Evolutionary conservation across 2,113 vertebrate genomes (phyloP), one percentile per base, ranked within the genome.

Genomic region (Megaleporinus macrocephalus): DNA sequence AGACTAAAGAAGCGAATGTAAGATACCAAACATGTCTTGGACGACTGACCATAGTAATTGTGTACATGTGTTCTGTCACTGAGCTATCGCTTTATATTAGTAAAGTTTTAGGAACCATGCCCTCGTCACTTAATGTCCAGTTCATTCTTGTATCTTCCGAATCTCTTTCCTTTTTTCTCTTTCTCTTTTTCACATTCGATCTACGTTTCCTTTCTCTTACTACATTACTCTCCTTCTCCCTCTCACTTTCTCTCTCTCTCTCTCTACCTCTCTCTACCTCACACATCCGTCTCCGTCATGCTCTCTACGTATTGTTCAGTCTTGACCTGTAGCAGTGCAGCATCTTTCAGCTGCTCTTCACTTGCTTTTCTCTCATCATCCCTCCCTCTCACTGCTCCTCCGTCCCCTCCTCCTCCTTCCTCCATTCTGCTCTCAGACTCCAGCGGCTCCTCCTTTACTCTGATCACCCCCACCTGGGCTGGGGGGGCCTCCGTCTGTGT

Each of bases 271-370:
- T 16, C 13, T 29, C 3, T 57, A 20, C 41, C 33, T 87, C 83
- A 85, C 13, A 85, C 83, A 18, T 83, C 80, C 2, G 80, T 83
- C 75, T 87, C 86, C 0, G 83, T 83, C 86, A 87, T 80, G 1
- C 36, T 44, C 65, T 78, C 69, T 15, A 83, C 62, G 7, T 71
- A 27, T 59, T 63, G 66, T 77, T 85, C 77, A 15, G 51, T 16
- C 62, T 80, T 69, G 22, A 72, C 72, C 75, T 68, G 55, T 9
- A 33, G 26, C 74, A 73, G 15, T 0, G 15, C 33, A 5, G 51
- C 65, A 14, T 61, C 53, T 18, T 51, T n/a, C 57, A 33, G 18
- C 53, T 76, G 53, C 30, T 84, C 76, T 27, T 84, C 80, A 51
- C 27, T 59, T 66, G 72, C n/a, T 0, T 79, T 72, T 47, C 29